phyloP scores from a whole-genome alignment of 2,113 vertebrate genomes.

The Peromyscus californicus region DNA sequence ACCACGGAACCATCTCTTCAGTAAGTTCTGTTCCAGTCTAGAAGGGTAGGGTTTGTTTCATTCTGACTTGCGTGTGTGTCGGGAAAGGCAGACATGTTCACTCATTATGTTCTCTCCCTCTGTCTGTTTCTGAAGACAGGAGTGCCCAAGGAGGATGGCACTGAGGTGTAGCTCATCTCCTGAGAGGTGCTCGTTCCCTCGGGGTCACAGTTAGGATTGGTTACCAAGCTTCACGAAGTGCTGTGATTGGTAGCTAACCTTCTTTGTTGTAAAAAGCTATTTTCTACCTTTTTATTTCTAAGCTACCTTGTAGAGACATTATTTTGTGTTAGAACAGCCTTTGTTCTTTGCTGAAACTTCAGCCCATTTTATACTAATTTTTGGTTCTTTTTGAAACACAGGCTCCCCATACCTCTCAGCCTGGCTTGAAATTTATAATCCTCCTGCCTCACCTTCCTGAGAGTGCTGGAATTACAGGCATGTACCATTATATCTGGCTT shows the following conservation, averaged over 20 bases:
- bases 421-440: neutral
- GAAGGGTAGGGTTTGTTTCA: conserved; percentile 10
- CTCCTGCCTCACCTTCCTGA: neutral
- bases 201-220: neutral
- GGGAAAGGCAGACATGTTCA: conserved; percentile 5
- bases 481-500: neutral
- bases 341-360: conserved; percentile 24
- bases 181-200: neutral
- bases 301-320: neutral
- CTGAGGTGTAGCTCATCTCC: neutral
- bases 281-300: conserved; percentile 42
- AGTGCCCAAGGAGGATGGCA: neutral
- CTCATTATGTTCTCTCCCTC: conserved; percentile 13
- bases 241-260: neutral
- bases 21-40: neutral
- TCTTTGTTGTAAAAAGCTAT: conserved; percentile 41
- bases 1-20: neutral
- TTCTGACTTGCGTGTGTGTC: conserved; percentile 7
- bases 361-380: neutral
- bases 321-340: conserved; percentile 46
- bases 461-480: neutral
- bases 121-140: neutral
- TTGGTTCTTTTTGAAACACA: neutral
- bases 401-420: neutral
- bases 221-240: neutral